Conservation (phyloP, 2,797 vertebrate species). For the Peromyscus melanophrys region DNA sequence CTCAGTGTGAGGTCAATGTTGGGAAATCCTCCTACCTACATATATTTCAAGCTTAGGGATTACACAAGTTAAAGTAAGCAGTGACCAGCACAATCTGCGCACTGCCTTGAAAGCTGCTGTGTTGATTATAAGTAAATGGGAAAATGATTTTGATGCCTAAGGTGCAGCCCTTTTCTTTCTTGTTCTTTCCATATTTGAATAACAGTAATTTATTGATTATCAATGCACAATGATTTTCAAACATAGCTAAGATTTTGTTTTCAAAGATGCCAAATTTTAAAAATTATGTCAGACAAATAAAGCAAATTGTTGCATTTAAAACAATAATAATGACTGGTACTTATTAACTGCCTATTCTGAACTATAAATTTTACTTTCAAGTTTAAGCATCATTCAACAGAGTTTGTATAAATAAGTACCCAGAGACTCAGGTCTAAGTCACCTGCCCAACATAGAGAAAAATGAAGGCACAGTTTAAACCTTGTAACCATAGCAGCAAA, state of each 20-base stretch:
- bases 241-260: not conserved
- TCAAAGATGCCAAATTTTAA: not conserved
- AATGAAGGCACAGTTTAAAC: not conserved
- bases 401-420: not conserved
- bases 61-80: not conserved
- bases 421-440: not conserved
- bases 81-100: accelerated
- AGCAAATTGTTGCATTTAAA: not conserved
- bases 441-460: not conserved
- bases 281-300: not conserved
- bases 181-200: not conserved
- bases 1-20: not conserved
- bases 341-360: not conserved
- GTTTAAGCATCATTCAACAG: no score
- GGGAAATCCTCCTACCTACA: not conserved
- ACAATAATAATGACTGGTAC: not conserved
- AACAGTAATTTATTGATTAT: not conserved
- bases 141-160: not conserved
- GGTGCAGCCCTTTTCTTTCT: not conserved
- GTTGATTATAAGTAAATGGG: not conserved
- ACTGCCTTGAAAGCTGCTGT: accelerated
- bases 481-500: not conserved
- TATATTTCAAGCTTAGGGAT: not conserved
- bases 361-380: not conserved
- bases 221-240: conserved; percentile 29